These are phyloP conservation scores for Sylvia atricapilla DNA, from an alignment of 2,113 vertebrate species.

Conservation along the genomic window DNA sequence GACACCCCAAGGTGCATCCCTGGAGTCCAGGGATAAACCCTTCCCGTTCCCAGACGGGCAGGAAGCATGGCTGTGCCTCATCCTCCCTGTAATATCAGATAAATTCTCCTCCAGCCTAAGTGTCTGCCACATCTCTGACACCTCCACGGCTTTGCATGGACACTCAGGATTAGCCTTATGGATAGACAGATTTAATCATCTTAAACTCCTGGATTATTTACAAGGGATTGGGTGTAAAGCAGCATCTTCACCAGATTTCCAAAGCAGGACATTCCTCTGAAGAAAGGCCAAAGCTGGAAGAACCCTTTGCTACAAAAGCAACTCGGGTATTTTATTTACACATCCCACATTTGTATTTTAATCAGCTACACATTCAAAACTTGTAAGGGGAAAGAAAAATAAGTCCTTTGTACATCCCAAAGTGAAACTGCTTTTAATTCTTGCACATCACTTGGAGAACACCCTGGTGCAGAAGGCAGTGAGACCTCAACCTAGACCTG, in stretches of 20 bases:
- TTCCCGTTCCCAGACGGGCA: background rate
- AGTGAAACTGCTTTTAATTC: background rate
- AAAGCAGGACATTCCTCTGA: background rate
- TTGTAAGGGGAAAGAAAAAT: background rate
- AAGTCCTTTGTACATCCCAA: background rate
- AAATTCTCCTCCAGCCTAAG: background rate
- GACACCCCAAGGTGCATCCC: fast-evolving
- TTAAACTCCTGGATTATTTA: background rate
- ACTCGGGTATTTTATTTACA: background rate
- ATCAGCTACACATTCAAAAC: background rate
- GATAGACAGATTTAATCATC: background rate
- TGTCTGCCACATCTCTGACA: background rate
- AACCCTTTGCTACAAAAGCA: background rate
- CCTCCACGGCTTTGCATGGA: background rate
- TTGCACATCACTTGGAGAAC: background rate
- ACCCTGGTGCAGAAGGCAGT: background rate
- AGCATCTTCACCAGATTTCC: background rate
- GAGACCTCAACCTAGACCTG: background rate
- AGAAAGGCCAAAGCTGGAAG: background rate
- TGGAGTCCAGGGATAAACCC: background rate
- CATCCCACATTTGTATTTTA: background rate
- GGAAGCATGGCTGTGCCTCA: background rate
- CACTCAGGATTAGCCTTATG: background rate
- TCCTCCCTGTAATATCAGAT: background rate
- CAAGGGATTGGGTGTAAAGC: background rate